Conservation (phyloP, 2,113 vertebrate genomes). For the Catagonus wagneri region DNA sequence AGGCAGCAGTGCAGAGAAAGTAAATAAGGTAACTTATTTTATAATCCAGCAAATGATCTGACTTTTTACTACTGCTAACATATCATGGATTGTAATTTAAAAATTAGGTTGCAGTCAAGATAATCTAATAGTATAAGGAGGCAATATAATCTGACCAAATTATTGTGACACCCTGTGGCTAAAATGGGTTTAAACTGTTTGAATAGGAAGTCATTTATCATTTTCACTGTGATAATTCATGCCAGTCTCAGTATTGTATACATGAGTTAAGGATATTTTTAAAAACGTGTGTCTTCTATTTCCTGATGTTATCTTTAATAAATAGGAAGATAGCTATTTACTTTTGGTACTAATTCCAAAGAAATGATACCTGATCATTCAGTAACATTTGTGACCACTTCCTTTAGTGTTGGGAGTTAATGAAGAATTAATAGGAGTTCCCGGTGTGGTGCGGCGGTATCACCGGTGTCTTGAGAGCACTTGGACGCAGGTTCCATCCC, state of each 20-base stretch:
- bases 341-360: conserved; percentile 7
- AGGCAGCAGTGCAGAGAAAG: conserved; percentile 97
- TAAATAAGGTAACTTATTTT: conserved; percentile 94
- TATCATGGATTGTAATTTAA: conserved; percentile 33
- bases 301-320: neutral
- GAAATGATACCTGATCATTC: neutral
- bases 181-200: conserved; percentile 59
- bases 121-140: neutral
- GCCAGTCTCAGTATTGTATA: neutral
- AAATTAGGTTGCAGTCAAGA: neutral
- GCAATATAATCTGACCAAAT: conserved; percentile 28
- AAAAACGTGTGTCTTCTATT: neutral
- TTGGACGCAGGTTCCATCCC: no score
- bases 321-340: conserved; percentile 10
- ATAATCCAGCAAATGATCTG: neutral
- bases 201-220: conserved; percentile 51
- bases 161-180: neutral
- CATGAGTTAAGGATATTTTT: neutral
- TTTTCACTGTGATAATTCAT: conserved; percentile 35
- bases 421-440: neutral
- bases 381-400: neutral
- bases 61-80: neutral
- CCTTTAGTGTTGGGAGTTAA: conserved; percentile 1
- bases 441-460: no score
- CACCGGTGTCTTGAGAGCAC: no score